Evolutionary conservation across 2,113 vertebrate genomes (phyloP), one percentile per base, ranked within the genome.

Genomic region (Egretta garzetta): DNA sequence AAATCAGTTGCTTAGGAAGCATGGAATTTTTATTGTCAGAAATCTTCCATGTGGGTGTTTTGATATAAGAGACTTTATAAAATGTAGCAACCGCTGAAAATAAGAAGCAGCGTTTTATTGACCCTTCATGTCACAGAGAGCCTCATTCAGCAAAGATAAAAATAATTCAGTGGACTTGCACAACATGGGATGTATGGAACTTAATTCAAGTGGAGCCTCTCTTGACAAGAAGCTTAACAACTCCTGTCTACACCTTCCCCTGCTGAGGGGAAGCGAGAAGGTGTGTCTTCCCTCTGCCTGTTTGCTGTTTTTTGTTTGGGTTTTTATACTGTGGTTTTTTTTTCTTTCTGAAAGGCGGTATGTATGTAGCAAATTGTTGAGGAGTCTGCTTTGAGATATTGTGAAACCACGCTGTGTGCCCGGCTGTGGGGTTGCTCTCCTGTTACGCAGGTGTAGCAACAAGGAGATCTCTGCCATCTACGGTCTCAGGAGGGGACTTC

Each of bases 1-100:
- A 94, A 94, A 71, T 88, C 81, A 94, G 86, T 96, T 90, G 89
- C 85, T 96, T 94, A 91, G 89, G 87, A 94, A 73, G 91, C 71
- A 71, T 56, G 79, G 89, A 77, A 88, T 93, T 91, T 88, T 93
- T 93, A 80, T 95, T 92, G 84, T 95, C 47, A 86, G 77, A 76
- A 79, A 81, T 66, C 87, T 81, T 77, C 67, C 43, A 59, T 0
- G 24, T 68, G 86, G 71, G 26, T 94, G 85, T 95, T 93, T 63
- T 6, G 15, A 2, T 95, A 8, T 5, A 85, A 87, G 88, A 66
- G 58, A 55, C 74, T 88, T 93, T 67, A 41, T 64, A 74, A 96
- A 95, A 83, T 13, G 63, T 71, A 88, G 67, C 68, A 64, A 83
- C 90, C 5, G 4, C 67, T 94, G 84, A 73, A 86, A 90, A 63